Base-by-base conservation (phyloP, 2,888 invertebrate genomes). In the Leucophora obtusa region DNA sequence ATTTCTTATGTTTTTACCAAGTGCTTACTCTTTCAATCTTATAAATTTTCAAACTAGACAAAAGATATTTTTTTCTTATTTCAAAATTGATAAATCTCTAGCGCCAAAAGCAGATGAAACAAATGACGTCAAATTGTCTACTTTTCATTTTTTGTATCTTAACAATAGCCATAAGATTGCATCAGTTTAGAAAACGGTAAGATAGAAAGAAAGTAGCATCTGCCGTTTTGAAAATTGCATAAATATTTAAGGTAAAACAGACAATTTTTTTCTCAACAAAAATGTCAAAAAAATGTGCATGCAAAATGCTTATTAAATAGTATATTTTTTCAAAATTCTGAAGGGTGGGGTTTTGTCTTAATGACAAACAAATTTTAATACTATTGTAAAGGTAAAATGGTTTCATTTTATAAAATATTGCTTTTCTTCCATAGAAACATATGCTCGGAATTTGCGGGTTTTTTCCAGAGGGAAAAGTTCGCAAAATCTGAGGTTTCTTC, bases 1-100 rank as follows among this genome's bases (percentile, higher is more conserved):
- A 70, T 77, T 63, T 79, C 70, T 82, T 76, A 79, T 82, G 73
- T 76, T 73, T 73, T 51, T 76, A 82, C 79, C 82, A 82, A 79
- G 82, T 82, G 82, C 76, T 82, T 76, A 63, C 70, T 71, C 68
- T 43, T 50, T 14, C 3, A 51, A 65, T 50, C 33, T 33, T 35
- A 28, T 6, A 66, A 38, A 43, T 63, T 58, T 78, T 47, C 15
- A 21, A 15, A 17, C 47, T 9, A 47, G 43, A 65, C 63, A 51
- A 65, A 38, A 54, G 53, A 66, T 2, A 4, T 54, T 56, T 73
- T 47, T 33, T 70, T 63, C 69, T 59, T 72, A 59, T 24, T 43
- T 53, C 24, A 7, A 2, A 28, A 66, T 58, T 47, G 21, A 58
- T 33, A 75, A 71, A 77, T 71, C 43, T 53, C 50, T 51, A 72